A percentile compares a stretch with the other conserved stretches of the same genome.
Conservation (phyloP, 2,797 vertebrate species). For the Lepilemur ruficaudatus region DNA sequence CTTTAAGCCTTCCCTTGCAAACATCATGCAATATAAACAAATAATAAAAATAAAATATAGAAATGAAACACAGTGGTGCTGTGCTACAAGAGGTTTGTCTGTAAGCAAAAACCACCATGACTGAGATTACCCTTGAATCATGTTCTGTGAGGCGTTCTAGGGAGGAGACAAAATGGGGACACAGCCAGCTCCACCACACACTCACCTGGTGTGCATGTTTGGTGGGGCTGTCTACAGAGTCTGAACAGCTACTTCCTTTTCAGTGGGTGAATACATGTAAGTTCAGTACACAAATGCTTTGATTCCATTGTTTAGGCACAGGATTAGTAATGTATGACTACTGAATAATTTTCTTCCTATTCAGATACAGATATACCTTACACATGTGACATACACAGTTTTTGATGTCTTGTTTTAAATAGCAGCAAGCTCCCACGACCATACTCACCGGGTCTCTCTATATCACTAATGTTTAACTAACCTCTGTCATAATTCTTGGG, state of each 20-base stretch:
- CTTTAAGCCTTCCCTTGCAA: not conserved
- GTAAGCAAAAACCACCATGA: not conserved
- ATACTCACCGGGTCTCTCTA: not conserved
- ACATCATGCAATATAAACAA: not conserved
- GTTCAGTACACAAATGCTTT: not conserved
- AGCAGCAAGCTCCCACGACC: not conserved
- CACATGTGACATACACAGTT: not conserved
- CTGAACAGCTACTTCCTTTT: not conserved
- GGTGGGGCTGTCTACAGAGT: fast-evolving
- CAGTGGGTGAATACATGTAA: not conserved
- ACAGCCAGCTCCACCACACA: too few relatives aligned
- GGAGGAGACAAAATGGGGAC: not conserved
- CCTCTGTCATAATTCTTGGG: not conserved
- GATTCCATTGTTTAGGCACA: not conserved
- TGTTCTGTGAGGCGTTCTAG: not conserved
- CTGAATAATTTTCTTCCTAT: not conserved
- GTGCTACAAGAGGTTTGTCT: not conserved
- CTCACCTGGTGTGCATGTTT: too few relatives aligned
- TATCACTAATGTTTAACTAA: not conserved
- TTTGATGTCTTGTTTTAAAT: not conserved
- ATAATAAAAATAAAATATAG: not conserved
- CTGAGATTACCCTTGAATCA: not conserved
- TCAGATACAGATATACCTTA: not conserved
- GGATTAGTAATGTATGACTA: not conserved
- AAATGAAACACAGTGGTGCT: not conserved